Conservation (phyloP, 2,797 vertebrate genomes). For the Galago senegalensis region DNA sequence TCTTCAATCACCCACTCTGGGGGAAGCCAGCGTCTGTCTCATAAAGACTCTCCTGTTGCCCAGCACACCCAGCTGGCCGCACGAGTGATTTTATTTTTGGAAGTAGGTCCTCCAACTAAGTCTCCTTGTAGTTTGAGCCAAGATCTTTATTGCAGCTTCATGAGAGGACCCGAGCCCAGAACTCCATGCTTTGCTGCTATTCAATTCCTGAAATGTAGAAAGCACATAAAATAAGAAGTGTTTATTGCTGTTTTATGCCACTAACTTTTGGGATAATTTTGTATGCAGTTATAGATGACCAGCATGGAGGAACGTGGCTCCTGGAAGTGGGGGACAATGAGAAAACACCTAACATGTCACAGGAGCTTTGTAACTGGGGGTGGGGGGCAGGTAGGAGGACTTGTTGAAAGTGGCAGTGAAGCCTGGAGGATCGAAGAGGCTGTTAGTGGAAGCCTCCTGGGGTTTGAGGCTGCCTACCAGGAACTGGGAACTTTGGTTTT, state of each 20-base stretch:
- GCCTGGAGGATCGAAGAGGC: neutral
- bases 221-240: neutral
- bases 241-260: neutral
- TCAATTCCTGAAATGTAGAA: neutral
- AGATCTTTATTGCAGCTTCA: neutral
- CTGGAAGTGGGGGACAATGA: neutral
- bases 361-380: neutral
- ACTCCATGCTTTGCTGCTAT: no score
- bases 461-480: neutral
- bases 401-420: neutral
- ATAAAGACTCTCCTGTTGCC: accelerated
- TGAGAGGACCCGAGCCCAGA: neutral
- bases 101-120: neutral
- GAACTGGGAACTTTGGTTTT: neutral
- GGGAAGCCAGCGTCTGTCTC: neutral
- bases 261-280: neutral
- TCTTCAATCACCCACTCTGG: accelerated
- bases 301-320: no score
- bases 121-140: neutral
- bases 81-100: accelerated
- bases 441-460: accelerated
- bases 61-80: accelerated
- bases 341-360: neutral
- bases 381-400: no score
- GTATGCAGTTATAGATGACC: neutral